Base-by-base conservation (phyloP, 2,113 vertebrate species). In the Hydropotes inermis region DNA sequence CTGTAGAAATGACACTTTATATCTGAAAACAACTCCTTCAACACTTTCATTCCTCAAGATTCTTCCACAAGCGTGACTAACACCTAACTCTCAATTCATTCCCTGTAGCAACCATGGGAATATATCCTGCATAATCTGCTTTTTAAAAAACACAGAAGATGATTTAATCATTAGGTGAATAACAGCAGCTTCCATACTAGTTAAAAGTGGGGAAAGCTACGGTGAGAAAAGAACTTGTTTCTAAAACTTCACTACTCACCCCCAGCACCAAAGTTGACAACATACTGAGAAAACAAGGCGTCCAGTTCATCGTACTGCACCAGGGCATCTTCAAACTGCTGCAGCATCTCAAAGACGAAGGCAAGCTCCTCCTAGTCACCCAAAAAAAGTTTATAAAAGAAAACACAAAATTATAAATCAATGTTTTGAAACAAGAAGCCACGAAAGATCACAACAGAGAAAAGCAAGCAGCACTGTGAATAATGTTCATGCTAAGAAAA, bases 321-420 rank as follows among this genome's bases (percentile, higher is more conserved):
- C 96, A 99, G 98, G 0, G 99, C 99, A 1, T 99, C 99, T 92
- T 99, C 99, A 97, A 99, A 99, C 98, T 99, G 99, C 99, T 99
- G 99, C 97, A 99, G 98, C 99, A 99, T 99, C 99, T 99, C 99
- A 97, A 99, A 99, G 50, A 99, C 99, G 70, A 99, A 99, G 89
- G 99, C 99, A 94, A 99, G 98, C 86, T 99, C 99, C 98, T 99
- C 99, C 99, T 99, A 98, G 97, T 81, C 7, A 93, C 76, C 98
- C 82, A 92, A 21, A 67, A 13, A 57, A 3, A 96, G 45, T 55
- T 98, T 83, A 2, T 64, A 14, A 95, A 64, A 11, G 96, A 94
- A 82, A 93, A 60, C 39, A 43, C 54, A 91, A 67, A 93, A 45
- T 52, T 14, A 27, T 2, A 7, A 17, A 17, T 67, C 50, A 81